Evolutionary conservation across 1,140 invertebrate genomes (phyloP).

Genomic region (Lepeophtheirus salmonis): DNA sequence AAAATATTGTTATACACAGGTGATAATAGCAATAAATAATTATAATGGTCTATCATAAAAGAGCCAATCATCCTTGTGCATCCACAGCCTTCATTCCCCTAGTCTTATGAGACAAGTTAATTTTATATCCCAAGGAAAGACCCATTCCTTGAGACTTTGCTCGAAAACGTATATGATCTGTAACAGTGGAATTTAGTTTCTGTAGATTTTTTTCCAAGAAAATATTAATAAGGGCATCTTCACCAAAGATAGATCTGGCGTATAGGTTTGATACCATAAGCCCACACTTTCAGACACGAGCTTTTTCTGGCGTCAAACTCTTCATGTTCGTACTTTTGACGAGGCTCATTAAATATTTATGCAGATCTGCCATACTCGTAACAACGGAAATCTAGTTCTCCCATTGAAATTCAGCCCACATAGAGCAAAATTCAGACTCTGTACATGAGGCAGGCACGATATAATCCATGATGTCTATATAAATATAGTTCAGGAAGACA

Average conservation of each 20-base stretch:
- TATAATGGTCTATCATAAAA: neutral
- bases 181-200: constrained; percentile 65
- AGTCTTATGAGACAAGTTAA: constrained; percentile 69
- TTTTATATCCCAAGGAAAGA: constrained; percentile 83
- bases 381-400: constrained; percentile 98
- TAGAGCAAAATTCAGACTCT: constrained; percentile 86
- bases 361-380: constrained; percentile 75
- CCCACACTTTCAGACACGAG: constrained; percentile 82
- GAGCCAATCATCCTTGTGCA: neutral
- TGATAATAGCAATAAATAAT: neutral
- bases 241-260: constrained; percentile 95
- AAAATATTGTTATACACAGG: neutral
- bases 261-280: constrained; percentile 99
- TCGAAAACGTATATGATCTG: constrained; percentile 52
- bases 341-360: constrained; percentile 79
- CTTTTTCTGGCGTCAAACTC: constrained; percentile 88
- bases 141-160: constrained; percentile 93
- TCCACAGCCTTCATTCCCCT: constrained; percentile 5
- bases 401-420: constrained; percentile 99
- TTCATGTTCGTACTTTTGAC: constrained; percentile 96
- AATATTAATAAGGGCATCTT: constrained; percentile 93
- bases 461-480: constrained; percentile 99
- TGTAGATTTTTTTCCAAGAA: constrained; percentile 88
- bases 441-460: constrained; percentile 90
- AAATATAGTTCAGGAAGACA: constrained; percentile 98